These are phyloP conservation scores for Syndactyla subalaris DNA, from an alignment of 2,797 vertebrate genomes.

Conservation along the genomic window DNA sequence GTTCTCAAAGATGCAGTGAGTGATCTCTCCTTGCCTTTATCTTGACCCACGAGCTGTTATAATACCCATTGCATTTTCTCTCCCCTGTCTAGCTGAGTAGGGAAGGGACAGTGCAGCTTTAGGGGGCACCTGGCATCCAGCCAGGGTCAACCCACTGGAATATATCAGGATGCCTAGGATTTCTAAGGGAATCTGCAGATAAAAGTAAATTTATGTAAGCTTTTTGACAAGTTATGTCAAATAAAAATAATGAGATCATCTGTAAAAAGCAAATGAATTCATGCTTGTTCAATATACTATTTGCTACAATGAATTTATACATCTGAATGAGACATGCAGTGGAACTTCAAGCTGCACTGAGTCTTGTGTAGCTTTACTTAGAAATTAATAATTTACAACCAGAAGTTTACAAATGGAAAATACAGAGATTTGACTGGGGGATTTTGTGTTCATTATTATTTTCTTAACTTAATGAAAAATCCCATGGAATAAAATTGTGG, in stretches of 20 bases:
- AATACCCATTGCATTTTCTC: not conserved
- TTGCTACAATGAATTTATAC: not conserved
- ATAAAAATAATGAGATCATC: not conserved
- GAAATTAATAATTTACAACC: not conserved
- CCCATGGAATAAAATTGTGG: not conserved
- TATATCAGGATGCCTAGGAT: not conserved
- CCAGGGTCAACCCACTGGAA: not conserved
- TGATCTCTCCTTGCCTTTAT: not conserved
- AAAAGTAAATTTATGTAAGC: not conserved
- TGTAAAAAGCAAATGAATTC: not conserved
- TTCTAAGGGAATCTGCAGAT: not conserved
- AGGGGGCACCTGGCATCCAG: not conserved
- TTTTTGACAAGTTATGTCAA: not conserved
- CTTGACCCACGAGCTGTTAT: accelerated
- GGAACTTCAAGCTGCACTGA: not conserved
- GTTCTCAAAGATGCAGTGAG: not conserved
- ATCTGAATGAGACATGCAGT: not conserved
- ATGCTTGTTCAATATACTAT: not conserved
- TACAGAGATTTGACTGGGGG: not conserved
- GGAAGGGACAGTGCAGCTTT: not conserved
- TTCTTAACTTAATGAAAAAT: not conserved
- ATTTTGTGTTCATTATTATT: not conserved
- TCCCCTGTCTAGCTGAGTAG: not conserved
- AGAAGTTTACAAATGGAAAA: not conserved
- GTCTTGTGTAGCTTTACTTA: not conserved